A percentile compares a stretch with the other conserved stretches of the same genome.
These are phyloP conservation scores for Temnothorax unifasciatus DNA, from an alignment of 2,888 invertebrate species.

Conservation along the genomic window DNA sequence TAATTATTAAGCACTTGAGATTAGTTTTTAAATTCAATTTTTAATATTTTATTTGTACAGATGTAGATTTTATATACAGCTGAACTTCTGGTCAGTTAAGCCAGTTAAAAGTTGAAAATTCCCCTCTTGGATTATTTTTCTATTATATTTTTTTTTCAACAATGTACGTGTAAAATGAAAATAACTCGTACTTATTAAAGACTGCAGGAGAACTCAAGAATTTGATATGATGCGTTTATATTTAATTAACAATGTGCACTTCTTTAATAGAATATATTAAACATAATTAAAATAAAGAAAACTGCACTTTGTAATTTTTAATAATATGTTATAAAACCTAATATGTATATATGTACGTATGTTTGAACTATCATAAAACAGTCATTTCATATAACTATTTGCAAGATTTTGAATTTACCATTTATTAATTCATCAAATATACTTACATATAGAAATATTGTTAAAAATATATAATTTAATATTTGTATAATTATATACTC, in stretches of 20 bases:
- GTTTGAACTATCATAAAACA: neutral
- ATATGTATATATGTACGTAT: neutral
- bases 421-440: constrained; percentile 1
- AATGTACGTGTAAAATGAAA: neutral
- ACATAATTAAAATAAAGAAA: neutral
- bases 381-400: neutral
- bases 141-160: neutral
- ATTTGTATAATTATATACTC: constrained; percentile 6
- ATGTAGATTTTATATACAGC: neutral
- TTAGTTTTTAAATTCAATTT: constrained; percentile 13
- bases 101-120: neutral
- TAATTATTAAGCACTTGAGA: neutral
- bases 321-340: constrained; percentile 11
- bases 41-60: neutral
- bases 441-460: neutral
- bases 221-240: neutral
- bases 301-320: neutral
- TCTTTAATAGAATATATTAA: neutral
- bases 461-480: constrained; percentile 13
- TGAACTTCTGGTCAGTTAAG: neutral
- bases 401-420: neutral
- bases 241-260: neutral
- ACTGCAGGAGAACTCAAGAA: neutral
- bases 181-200: neutral
- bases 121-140: neutral